These are phyloP conservation scores for Pocillopora damicornis DNA, from an alignment of 64 coral and sea anemone species.

Conservation along the genomic window DNA sequence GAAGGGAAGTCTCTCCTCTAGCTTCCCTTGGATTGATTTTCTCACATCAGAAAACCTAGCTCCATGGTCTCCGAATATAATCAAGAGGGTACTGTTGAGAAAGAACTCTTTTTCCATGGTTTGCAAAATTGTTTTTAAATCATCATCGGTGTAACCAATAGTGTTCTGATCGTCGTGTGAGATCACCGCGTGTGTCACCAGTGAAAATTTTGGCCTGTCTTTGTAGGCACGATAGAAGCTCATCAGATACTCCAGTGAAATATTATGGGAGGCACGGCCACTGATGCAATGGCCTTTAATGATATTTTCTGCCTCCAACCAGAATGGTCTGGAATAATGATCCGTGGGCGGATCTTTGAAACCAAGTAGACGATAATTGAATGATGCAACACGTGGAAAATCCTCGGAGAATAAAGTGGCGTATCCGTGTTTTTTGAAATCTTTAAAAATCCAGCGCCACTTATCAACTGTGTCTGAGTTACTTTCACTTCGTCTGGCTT, in stretches of 20 bases:
- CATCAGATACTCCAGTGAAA: conserved; percentile 36
- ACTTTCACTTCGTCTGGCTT: conserved; percentile 7
- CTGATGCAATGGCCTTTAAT: neutral
- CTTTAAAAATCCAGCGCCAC: no score
- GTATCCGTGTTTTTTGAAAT: no score
- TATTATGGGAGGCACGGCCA: neutral
- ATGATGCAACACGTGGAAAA: neutral
- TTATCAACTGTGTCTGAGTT: neutral
- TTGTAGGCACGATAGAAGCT: conserved; percentile 21
- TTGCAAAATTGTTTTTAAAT: conserved; percentile 6
- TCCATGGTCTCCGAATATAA: conserved; percentile 53
- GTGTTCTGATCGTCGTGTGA: conserved; percentile 23
- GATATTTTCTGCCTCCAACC: conserved; percentile 32
- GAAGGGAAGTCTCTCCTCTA: no score
- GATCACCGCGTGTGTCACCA: conserved; percentile 1
- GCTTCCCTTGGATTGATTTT: neutral
- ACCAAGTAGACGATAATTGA: conserved; percentile 55
- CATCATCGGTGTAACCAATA: conserved; percentile 26
- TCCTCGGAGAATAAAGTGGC: neutral
- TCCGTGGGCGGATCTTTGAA: conserved; percentile 58
- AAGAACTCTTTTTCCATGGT: neutral
- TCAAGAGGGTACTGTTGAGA: conserved; percentile 15
- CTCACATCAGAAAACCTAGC: conserved; percentile 12
- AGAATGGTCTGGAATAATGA: conserved; percentile 45
- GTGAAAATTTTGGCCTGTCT: conserved; percentile 34